Evolutionary conservation across 2,797 vertebrate genomes (phyloP), one percentile per base, ranked within the genome.

Genomic region (Garrulus glandarius): DNA sequence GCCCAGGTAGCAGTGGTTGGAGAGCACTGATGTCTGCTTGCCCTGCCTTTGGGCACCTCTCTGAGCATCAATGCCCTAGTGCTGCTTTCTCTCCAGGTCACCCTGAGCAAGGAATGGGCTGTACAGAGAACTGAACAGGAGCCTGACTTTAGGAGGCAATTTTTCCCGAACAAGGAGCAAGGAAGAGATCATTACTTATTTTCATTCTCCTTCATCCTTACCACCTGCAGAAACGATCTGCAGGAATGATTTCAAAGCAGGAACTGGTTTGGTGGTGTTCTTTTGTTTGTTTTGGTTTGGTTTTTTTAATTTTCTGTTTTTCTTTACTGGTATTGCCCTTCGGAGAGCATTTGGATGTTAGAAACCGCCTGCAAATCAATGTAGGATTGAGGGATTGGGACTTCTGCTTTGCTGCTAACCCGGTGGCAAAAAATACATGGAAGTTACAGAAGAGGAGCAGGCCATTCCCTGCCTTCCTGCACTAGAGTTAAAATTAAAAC

Each of bases 341-440:
- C 29, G 36, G 34, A 75, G 24, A 79, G 34, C 9, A 9, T 82
- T 36, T 52, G 37, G 53, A 18, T 68, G 8, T 82, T 27, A 52
- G 44, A 85, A 85, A 79, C 34, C 2, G 5, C 22, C 15, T n/a
- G 36, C 36, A 47, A 47, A 60, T 53, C 49, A 50, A 15, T 2
- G 6, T 4, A 26, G 1, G 6, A 15, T 6, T 13, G 27, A 84
- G n/a, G 76, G 49, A 27, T 2, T 5, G 5, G 29, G 53, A 39
- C 21, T 49, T 43, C 20, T 46, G 34, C 41, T 55, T 43, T 34
- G 34, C 57, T 77, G n/a, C 36, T 59, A 59, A 57, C 7, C 13
- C 3, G 0, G 3, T 4, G 21, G n/a, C 46, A 77, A 52, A 61
- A 78, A 37, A n/a, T 4, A 15, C 0, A 1, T 2, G 6, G 26